phyloP scores from a whole-genome alignment of 2,888 invertebrate genomes.

The Falcaria lacertinaria region DNA sequence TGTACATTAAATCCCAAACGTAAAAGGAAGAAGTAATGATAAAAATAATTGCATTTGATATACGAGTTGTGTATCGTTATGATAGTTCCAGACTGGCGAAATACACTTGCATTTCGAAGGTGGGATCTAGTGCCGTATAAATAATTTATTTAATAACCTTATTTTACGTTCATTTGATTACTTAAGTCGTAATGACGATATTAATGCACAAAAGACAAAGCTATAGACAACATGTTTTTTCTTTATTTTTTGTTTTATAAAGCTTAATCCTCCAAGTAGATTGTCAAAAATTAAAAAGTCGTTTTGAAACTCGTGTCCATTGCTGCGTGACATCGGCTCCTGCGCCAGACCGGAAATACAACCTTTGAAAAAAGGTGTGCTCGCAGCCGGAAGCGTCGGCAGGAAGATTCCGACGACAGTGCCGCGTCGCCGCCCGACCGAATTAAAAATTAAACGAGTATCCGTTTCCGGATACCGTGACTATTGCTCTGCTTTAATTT shows the following conservation, averaged over 20 bases:
- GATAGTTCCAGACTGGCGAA: too few relatives aligned
- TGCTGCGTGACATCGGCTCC: conserved; percentile 47
- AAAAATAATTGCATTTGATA: too few relatives aligned
- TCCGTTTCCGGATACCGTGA: conserved; percentile 71
- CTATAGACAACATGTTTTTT: too few relatives aligned
- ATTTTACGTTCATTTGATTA: too few relatives aligned
- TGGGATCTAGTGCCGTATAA: too few relatives aligned
- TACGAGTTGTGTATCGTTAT: too few relatives aligned
- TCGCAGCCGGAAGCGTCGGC: conserved; percentile 65
- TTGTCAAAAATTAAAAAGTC: conserved; percentile 11
- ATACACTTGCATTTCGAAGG: too few relatives aligned
- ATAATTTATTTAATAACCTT: too few relatives aligned
- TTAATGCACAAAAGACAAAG: too few relatives aligned
- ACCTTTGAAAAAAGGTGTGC: conserved; percentile 64
- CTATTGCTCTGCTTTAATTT: conserved; percentile 37
- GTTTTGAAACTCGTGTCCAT: conserved; percentile 35
- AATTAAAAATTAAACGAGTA: conserved; percentile 76
- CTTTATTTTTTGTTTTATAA: background rate
- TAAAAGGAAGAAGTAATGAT: too few relatives aligned
- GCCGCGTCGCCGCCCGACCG: conserved; percentile 59
- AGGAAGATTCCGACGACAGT: conserved; percentile 74
- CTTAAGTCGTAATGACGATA: too few relatives aligned
- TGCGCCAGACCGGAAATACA: conserved; percentile 70
- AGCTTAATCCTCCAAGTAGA: background rate
- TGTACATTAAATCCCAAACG: too few relatives aligned